Evolutionary conservation across 1,140 invertebrate species (phyloP).

Genomic region (Drosophila tropicalis): DNA sequence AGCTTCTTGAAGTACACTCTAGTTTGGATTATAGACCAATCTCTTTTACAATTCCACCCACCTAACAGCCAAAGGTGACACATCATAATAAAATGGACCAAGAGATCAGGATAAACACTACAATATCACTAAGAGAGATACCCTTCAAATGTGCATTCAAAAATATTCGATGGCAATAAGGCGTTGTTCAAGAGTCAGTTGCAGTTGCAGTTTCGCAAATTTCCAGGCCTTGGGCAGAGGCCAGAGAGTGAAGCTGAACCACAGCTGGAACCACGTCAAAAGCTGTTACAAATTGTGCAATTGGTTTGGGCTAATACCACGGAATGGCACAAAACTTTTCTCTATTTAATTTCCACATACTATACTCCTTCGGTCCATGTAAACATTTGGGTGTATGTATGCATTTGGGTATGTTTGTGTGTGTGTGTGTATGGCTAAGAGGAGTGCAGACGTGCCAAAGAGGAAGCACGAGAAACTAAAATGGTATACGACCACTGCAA

Average conservation of each 20-base stretch:
- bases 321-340: constrained; percentile 27
- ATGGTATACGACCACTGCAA: constrained; percentile 80
- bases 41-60: constrained; percentile 6
- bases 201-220: constrained; percentile 33
- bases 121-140: constrained; percentile 9
- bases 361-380: constrained; percentile 20
- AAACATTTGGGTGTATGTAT: constrained; percentile 19
- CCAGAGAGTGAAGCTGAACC: constrained; percentile 37
- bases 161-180: constrained; percentile 23
- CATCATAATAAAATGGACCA: constrained; percentile 40
- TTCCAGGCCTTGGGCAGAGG: constrained; percentile 31
- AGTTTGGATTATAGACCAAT: background rate
- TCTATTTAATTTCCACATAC: constrained; percentile 27
- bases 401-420: constrained; percentile 35
- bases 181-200: constrained; percentile 42
- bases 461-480: constrained; percentile 67
- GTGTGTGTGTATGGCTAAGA: constrained; percentile 37
- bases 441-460: constrained; percentile 58
- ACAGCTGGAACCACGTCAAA: constrained; percentile 58
- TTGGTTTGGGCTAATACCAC: constrained; percentile 76
- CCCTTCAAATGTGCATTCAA: constrained; percentile 4
- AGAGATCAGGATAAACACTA: constrained; percentile 11
- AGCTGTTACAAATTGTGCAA: constrained; percentile 80
- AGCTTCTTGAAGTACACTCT: background rate
- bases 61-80: constrained; percentile 57